Conservation (phyloP, 2,113 vertebrate species). For the Polyodon spathula region DNA sequence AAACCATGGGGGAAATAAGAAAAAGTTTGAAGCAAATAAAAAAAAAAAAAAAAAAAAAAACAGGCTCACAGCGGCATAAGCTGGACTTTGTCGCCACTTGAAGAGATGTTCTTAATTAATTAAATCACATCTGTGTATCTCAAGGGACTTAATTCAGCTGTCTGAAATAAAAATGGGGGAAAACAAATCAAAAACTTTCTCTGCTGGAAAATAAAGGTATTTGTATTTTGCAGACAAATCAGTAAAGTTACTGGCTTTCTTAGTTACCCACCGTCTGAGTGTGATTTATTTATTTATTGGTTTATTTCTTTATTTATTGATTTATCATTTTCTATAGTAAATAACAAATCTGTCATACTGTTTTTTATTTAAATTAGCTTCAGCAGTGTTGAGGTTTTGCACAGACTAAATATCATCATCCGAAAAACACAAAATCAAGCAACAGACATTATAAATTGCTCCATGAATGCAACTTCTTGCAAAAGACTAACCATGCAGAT, state of each 20-base stretch:
- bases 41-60: constrained; percentile 63
- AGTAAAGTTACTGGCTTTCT: constrained; percentile 99
- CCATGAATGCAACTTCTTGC: no score
- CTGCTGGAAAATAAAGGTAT: constrained; percentile 90
- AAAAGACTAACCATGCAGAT: no score
- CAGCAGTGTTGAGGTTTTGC: no score
- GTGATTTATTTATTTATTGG: constrained; percentile 68
- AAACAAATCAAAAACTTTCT: constrained; percentile 79
- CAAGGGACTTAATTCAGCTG: constrained; percentile 97
- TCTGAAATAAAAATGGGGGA: constrained; percentile 84
- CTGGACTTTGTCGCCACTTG: constrained; percentile 98
- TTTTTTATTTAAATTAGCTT: no score
- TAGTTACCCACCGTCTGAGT: constrained; percentile 84
- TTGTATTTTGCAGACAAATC: constrained; percentile 99
- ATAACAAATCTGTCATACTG: no score
- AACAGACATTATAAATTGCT: no score
- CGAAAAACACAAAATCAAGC: no score
- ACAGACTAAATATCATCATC: no score
- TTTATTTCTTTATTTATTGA: no score
- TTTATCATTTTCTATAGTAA: no score
- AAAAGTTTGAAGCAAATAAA: constrained; percentile 78
- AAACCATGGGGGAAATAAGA: constrained; percentile 64
- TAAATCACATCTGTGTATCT: constrained; percentile 94
- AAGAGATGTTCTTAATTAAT: constrained; percentile 94
- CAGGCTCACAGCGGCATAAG: constrained; percentile 97